Percentiles rank a stretch among this genome's conserved stretches.
Evolutionary conservation across 30 jellyfish, hydroid and myxozoan species (phyloP).

Genomic region (Cassiopea andromeda): DNA sequence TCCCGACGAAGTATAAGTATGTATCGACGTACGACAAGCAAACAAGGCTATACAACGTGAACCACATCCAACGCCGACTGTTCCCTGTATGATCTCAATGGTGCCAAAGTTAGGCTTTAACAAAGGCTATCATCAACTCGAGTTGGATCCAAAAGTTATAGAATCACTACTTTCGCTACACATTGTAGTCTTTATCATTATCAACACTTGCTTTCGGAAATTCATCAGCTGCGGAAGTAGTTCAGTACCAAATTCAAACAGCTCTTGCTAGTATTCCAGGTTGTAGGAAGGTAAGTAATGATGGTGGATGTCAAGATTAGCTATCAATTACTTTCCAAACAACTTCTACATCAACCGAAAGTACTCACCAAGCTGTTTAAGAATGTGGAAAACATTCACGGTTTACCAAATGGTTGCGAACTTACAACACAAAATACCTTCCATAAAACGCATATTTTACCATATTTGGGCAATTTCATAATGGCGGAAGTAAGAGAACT

Average conservation of each 20-base stretch:
- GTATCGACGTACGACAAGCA: conserved; percentile 42
- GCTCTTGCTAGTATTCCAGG: conserved; percentile 31
- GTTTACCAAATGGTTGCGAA: too few species aligned
- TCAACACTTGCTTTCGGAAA: conserved; percentile 31
- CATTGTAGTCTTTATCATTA: conserved; percentile 35
- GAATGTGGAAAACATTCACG: too few species aligned
- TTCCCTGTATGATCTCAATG: conserved; percentile 24
- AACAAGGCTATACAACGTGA: conserved; percentile 29
- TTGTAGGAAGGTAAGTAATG: background rate
- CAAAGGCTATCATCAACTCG: conserved; percentile 48
- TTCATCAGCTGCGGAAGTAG: conserved; percentile 23
- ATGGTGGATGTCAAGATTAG: too few species aligned
- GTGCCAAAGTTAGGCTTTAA: conserved; percentile 24
- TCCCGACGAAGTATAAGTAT: conserved; percentile 8
- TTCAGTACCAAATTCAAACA: conserved; percentile 4
- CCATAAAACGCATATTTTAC: too few species aligned
- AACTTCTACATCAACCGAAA: too few species aligned
- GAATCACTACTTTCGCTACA: conserved; percentile 37
- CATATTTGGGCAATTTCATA: too few species aligned
- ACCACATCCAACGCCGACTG: conserved; percentile 29
- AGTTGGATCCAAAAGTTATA: background rate
- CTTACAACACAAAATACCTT: too few species aligned
- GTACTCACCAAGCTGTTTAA: too few species aligned
- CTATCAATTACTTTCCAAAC: too few species aligned
- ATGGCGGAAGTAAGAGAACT: too few species aligned